These are phyloP conservation scores for Clistopyga incitator DNA, from an alignment of 2,888 invertebrate species.

Conservation along the genomic window DNA sequence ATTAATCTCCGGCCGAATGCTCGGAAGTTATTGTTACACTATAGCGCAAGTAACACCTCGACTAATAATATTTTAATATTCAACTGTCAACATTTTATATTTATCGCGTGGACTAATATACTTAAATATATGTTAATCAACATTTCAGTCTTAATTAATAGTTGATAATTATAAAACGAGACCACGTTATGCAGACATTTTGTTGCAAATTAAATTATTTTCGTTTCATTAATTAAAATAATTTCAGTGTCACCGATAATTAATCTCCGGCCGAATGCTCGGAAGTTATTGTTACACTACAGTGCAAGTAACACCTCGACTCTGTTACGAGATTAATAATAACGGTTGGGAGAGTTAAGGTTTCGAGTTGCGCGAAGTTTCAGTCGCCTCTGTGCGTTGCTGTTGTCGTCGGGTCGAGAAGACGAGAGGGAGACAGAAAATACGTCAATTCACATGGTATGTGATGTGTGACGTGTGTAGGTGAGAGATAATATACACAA, in stretches of 20 bases:
- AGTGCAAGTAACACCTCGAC: conserved; percentile 9
- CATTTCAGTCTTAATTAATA: too few species aligned
- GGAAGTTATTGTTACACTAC: neutral
- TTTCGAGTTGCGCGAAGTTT: conserved; percentile 44
- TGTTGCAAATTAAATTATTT: too few species aligned
- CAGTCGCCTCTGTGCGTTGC: conserved; percentile 1
- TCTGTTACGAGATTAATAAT: conserved; percentile 42
- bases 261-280: neutral
- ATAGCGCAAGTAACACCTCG: conserved; percentile 6
- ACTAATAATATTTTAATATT: neutral
- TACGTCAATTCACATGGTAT: neutral
- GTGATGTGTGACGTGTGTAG: neutral
- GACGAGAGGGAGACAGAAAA: conserved; percentile 1
- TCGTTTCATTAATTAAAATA: too few species aligned
- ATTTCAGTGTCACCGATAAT: too few species aligned
- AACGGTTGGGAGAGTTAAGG: conserved; percentile 29
- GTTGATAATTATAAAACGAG: too few species aligned
- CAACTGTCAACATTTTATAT: too few species aligned
- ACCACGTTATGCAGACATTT: too few species aligned
- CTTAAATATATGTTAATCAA: too few species aligned
- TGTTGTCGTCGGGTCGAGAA: conserved; percentile 17
- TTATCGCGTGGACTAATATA: too few species aligned
- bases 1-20: neutral
- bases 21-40: neutral
- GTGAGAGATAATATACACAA: conserved; percentile 10